Conservation (phyloP, 2,113 vertebrate genomes). For the Triplophysa rosa region DNA sequence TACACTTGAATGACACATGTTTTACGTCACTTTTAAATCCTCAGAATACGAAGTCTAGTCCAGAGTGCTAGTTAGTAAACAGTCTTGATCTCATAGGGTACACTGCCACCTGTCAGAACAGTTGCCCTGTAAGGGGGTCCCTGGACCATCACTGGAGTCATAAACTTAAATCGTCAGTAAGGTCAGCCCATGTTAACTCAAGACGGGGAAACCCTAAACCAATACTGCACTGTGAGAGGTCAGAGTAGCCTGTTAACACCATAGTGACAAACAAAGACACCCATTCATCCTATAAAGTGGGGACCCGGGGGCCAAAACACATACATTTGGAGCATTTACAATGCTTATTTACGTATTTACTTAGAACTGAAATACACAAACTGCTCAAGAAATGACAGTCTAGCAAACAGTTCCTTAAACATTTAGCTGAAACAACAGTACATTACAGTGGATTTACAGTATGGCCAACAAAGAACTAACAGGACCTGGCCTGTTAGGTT, state of each 20-base stretch:
- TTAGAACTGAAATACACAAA: neutral
- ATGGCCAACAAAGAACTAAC: neutral
- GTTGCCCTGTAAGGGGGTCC: constrained; percentile 25
- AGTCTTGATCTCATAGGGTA: neutral
- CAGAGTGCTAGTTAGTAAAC: neutral
- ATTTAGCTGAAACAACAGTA: neutral
- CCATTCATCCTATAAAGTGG: constrained; percentile 26
- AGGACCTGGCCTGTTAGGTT: neutral
- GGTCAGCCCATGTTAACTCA: constrained; percentile 47
- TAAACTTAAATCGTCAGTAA: constrained; percentile 54
- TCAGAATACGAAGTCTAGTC: too few relatives aligned
- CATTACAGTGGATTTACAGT: constrained; percentile 2
- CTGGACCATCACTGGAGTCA: constrained; percentile 44
- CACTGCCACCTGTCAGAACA: constrained; percentile 64
- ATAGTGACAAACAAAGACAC: constrained; percentile 9
- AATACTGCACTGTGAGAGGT: constrained; percentile 54
- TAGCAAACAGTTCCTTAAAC: neutral
- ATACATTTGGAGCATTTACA: neutral
- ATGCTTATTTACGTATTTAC: neutral
- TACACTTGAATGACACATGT: too few relatives aligned
- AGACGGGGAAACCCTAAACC: constrained; percentile 62
- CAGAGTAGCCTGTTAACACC: constrained; percentile 63
- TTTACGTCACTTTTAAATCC: too few relatives aligned
- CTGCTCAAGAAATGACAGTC: neutral
- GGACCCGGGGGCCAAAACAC: neutral